These are phyloP conservation scores for Myocastor coypus DNA, from an alignment of 2,113 vertebrate genomes.

Conservation along the genomic window DNA sequence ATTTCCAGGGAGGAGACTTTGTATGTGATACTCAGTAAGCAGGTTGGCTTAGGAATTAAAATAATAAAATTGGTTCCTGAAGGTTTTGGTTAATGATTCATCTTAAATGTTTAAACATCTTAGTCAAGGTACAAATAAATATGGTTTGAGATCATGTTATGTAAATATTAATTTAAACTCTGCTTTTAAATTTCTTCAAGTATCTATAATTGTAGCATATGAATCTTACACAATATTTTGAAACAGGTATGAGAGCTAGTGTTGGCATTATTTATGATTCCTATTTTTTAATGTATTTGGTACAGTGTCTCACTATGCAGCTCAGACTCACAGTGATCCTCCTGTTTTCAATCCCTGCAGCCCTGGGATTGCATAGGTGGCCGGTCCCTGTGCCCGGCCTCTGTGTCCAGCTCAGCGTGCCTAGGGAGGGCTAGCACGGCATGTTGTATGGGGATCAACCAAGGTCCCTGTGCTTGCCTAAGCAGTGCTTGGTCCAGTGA, in stretches of 20 bases:
- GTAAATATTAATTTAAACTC: neutral
- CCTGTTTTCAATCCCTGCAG: too few relatives aligned
- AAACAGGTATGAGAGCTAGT: neutral
- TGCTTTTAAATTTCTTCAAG: neutral
- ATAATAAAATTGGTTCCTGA: conserved; percentile 39
- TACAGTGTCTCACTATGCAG: too few relatives aligned
- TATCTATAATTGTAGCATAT: neutral
- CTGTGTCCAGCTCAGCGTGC: too few relatives aligned
- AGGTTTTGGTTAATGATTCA: conserved; percentile 65
- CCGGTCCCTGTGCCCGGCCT: too few relatives aligned
- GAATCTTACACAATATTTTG: neutral
- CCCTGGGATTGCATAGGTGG: too few relatives aligned
- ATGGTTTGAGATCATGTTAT: conserved; percentile 12
- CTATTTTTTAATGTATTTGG: too few relatives aligned
- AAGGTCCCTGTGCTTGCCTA: too few relatives aligned
- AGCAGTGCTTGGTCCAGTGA: too few relatives aligned
- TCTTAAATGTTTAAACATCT: conserved; percentile 47
- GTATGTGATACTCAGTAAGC: conserved; percentile 65
- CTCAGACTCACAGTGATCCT: too few relatives aligned
- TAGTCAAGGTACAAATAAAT: conserved; percentile 62
- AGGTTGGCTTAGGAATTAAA: conserved; percentile 43
- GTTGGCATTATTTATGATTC: neutral
- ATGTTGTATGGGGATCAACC: too few relatives aligned
- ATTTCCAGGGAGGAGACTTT: neutral
- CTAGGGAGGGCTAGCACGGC: too few relatives aligned